Percentiles rank a stretch among this genome's conserved stretches.
Evolutionary conservation across 2,888 invertebrate species (phyloP).

Genomic region (Lycia hirtaria): DNA sequence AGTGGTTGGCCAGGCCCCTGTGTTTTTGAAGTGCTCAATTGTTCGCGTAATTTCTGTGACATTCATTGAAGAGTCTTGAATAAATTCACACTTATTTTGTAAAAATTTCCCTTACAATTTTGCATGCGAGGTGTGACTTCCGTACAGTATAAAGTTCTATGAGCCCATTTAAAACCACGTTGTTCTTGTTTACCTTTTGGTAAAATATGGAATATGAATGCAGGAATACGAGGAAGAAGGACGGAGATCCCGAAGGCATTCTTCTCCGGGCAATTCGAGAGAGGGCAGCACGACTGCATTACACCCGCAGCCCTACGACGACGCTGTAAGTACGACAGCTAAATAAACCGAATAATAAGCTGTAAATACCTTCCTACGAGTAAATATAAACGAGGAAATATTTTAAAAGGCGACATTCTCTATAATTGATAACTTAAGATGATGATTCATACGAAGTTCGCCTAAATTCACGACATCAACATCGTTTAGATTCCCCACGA

Average conservation of each 20-base stretch:
- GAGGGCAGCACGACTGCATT: constrained; percentile 88
- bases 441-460: constrained; percentile 2
- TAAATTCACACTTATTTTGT: constrained; percentile 18
- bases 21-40: constrained; percentile 21
- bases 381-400: neutral
- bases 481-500: neutral
- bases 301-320: constrained; percentile 86
- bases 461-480: constrained; percentile 11
- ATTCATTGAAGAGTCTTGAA: constrained; percentile 25
- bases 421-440: constrained; percentile 16
- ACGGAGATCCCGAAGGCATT: constrained; percentile 86
- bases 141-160: neutral
- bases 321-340: constrained; percentile 80
- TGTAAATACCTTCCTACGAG: neutral
- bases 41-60: constrained; percentile 17
- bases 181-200: neutral
- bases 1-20: constrained; percentile 7
- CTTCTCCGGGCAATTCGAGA: constrained; percentile 89
- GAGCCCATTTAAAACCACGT: neutral
- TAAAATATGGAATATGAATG: constrained; percentile 29
- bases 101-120: constrained; percentile 7
- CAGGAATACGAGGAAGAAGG: constrained; percentile 90
- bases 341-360: neutral
- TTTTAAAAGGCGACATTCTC: neutral
- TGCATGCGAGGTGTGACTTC: constrained; percentile 19